Conservation (phyloP, 2,113 vertebrate species). For the Actinemys pallida region DNA sequence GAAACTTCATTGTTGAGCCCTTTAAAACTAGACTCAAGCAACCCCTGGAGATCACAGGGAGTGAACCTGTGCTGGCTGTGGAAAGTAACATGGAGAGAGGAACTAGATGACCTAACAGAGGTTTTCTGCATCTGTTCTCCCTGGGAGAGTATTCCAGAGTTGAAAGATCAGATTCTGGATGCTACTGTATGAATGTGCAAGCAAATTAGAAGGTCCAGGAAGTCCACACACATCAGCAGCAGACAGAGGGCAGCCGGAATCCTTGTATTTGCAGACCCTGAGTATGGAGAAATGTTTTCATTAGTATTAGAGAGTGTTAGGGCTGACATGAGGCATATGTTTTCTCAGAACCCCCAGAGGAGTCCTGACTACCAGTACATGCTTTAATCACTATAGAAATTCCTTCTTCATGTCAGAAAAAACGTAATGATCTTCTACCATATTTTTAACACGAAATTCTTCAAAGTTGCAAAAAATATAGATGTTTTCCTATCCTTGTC, state of each 20-base stretch:
- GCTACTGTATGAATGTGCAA: rapidly evolving
- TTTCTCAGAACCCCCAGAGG: background rate
- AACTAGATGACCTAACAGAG: background rate
- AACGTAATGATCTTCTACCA: background rate
- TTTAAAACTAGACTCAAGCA: background rate
- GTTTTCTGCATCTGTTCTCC: background rate
- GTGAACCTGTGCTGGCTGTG: background rate
- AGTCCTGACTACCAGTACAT: background rate
- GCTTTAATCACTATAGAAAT: background rate
- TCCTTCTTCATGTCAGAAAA: background rate
- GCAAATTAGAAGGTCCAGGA: background rate
- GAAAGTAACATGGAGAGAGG: background rate
- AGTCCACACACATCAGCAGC: background rate
- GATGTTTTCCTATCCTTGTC: background rate
- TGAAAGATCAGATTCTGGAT: background rate
- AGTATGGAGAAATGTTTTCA: background rate
- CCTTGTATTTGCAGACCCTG: background rate
- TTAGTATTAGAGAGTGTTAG: background rate
- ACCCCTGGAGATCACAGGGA: background rate
- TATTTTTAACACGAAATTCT: background rate
- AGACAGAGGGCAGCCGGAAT: background rate
- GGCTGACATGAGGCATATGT: background rate
- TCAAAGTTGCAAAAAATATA: background rate
- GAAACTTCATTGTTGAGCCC: background rate
- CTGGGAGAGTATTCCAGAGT: background rate